Percentiles rank a stretch among this genome's conserved stretches.
Conservation (phyloP, 2,888 invertebrate genomes). For the Nymphalis c-album region DNA sequence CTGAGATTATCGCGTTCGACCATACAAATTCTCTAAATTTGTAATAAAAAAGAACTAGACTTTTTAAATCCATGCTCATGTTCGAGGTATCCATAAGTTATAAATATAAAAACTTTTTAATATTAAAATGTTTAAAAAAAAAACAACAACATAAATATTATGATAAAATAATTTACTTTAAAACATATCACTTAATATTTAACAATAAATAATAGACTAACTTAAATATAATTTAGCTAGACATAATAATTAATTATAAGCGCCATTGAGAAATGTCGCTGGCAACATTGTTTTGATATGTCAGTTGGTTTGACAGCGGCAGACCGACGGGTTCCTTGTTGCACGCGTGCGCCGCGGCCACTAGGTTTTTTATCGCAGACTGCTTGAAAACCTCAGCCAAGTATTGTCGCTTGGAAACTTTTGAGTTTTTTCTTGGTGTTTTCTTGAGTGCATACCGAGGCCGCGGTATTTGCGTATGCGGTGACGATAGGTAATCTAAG, state of each 20-base stretch:
- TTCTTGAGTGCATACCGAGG: slow-evolving; percentile 47
- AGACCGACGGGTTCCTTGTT: slow-evolving; percentile 19
- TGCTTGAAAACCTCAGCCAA: slow-evolving; percentile 51
- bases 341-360: slow-evolving; percentile 44
- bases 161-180: neutral
- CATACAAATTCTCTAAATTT: too few species aligned
- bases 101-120: too few species aligned
- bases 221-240: slow-evolving; percentile 4
- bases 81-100: too few species aligned
- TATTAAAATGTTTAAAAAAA: too few species aligned
- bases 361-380: slow-evolving; percentile 51
- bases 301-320: slow-evolving; percentile 19
- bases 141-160: neutral
- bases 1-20: too few species aligned
- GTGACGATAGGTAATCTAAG: neutral
- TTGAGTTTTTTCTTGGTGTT: slow-evolving; percentile 46
- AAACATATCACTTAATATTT: neutral
- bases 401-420: slow-evolving; percentile 42
- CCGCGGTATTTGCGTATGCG: slow-evolving; percentile 43
- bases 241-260: slow-evolving; percentile 13
- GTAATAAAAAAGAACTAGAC: too few species aligned
- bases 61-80: too few species aligned
- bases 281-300: slow-evolving; percentile 22
- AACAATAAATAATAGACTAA: neutral
- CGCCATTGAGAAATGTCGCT: slow-evolving; percentile 17